These are phyloP conservation scores for Dinocampus coccinellae DNA, from an alignment of 2,888 invertebrate species.

Conservation along the genomic window DNA sequence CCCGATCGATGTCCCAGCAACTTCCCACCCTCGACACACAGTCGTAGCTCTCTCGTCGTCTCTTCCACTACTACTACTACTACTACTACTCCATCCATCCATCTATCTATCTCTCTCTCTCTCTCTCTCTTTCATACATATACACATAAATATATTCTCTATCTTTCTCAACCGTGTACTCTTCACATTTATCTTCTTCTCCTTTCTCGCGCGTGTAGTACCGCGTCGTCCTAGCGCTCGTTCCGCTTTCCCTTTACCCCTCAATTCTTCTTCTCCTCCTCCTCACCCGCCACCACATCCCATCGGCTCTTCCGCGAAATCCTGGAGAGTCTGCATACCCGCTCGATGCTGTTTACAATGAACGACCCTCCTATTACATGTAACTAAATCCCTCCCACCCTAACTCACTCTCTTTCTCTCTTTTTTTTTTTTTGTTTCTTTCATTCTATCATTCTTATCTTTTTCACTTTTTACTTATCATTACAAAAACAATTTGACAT, in stretches of 20 bases:
- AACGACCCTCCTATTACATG: constrained; percentile 52
- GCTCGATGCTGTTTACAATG: constrained; percentile 64
- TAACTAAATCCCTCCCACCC: constrained; percentile 1
- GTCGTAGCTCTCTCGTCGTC: constrained; percentile 38
- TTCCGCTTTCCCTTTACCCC: constrained; percentile 46
- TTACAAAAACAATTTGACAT: too few relatives aligned
- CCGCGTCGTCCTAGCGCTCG: constrained; percentile 32
- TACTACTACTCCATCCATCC: constrained; percentile 32
- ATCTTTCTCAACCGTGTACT: neutral
- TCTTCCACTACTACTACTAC: too few relatives aligned
- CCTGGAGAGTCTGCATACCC: constrained; percentile 58
- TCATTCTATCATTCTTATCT: too few relatives aligned
- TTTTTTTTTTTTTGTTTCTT: neutral
- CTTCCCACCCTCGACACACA: constrained; percentile 62
- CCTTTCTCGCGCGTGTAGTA: constrained; percentile 25
- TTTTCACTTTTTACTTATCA: too few relatives aligned
- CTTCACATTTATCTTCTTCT: constrained; percentile 35
- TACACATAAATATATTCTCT: too few relatives aligned
- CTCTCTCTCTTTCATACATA: too few relatives aligned
- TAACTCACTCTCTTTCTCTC: neutral
- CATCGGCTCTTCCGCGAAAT: constrained; percentile 48
- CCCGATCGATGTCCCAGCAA: constrained; percentile 69
- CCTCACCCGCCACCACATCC: constrained; percentile 24
- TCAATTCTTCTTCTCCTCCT: constrained; percentile 42
- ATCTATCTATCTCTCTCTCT: constrained; percentile 6